These are phyloP conservation scores for Pyrgus malvae DNA, from an alignment of 2,888 invertebrate genomes.

Conservation along the genomic window DNA sequence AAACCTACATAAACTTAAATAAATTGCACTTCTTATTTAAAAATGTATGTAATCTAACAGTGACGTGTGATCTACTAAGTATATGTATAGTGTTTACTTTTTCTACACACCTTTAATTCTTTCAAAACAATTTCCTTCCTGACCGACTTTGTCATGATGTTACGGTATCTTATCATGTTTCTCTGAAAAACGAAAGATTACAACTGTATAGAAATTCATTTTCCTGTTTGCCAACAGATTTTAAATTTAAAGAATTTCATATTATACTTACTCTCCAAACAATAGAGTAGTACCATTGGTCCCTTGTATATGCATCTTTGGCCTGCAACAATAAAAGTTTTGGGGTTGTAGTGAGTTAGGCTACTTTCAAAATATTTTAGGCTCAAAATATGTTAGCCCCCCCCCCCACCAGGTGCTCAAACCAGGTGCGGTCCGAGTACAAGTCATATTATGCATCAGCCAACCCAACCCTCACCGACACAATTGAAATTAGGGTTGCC, in stretches of 20 bases:
- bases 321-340: slow-evolving; percentile 76
- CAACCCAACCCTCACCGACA: too few species aligned
- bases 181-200: slow-evolving; percentile 78
- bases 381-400: too few species aligned
- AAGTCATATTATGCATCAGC: too few species aligned
- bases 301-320: slow-evolving; percentile 88
- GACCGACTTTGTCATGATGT: slow-evolving; percentile 84
- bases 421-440: too few species aligned
- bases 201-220: neutral
- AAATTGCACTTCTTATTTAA: too few species aligned
- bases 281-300: slow-evolving; percentile 92
- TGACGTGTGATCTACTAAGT: neutral
- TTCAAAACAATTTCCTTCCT: slow-evolving; percentile 88
- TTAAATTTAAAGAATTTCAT: neutral
- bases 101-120: slow-evolving; percentile 84
- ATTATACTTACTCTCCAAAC: slow-evolving; percentile 87
- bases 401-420: too few species aligned
- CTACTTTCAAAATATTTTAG: too few species aligned
- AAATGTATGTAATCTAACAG: too few species aligned
- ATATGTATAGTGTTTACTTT: neutral
- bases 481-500: too few species aligned
- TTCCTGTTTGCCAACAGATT: neutral
- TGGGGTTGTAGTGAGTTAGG: neutral
- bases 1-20: too few species aligned
- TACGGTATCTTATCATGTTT: slow-evolving; percentile 88